These are phyloP conservation scores for Theocolax elegans DNA, from an alignment of 1,140 invertebrate genomes.

Conservation along the genomic window DNA sequence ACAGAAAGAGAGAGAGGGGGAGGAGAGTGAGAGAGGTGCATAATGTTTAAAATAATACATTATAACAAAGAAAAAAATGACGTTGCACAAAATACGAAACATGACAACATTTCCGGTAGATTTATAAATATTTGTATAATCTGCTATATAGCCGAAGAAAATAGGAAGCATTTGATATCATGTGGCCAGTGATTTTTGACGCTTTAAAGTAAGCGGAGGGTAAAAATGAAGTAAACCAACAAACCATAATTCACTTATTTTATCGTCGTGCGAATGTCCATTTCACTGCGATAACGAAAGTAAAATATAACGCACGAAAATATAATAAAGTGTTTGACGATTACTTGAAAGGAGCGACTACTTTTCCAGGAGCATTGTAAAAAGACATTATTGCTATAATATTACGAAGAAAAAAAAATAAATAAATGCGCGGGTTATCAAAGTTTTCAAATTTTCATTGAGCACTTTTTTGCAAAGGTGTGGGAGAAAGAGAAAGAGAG, in stretches of 20 bases:
- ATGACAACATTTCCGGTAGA: constrained; percentile 9
- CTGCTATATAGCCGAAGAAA: not conserved
- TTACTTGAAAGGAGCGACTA: not conserved
- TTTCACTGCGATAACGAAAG: constrained; percentile 32
- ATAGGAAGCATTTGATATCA: constrained; percentile 22
- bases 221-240: not conserved
- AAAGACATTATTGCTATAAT: constrained; percentile 20
- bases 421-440: constrained; percentile 10
- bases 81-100: constrained; percentile 27
- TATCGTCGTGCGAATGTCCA: constrained; percentile 11
- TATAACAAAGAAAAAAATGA: not conserved
- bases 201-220: not conserved
- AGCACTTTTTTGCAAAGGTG: constrained; percentile 13
- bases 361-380: constrained; percentile 23
- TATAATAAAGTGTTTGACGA: not conserved
- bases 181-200: constrained; percentile 4
- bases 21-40: constrained; percentile 11
- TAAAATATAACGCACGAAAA: not conserved
- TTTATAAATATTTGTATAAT: constrained; percentile 22
- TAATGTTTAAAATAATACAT: constrained; percentile 5
- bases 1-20: not conserved
- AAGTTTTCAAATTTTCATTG: constrained; percentile 34
- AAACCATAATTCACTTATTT: not conserved
- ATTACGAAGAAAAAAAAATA: not conserved
- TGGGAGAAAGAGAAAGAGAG: not conserved